Base-by-base conservation (phyloP, 2,888 invertebrate genomes). In the Bruchidius siliquastri region DNA sequence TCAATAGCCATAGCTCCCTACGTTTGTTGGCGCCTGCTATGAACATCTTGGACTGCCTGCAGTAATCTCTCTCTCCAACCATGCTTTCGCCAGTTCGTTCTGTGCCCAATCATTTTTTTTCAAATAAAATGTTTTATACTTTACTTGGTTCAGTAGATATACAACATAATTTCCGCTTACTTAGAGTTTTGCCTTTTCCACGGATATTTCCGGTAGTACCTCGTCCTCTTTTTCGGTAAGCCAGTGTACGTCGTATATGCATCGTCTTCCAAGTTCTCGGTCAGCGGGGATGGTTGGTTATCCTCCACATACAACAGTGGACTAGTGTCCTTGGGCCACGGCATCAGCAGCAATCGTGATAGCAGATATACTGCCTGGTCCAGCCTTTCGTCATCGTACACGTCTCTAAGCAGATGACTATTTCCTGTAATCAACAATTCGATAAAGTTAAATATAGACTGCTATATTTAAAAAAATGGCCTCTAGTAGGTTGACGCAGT, bases 181-280 rank as follows among this genome's bases (percentile, higher is more conserved):
- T 80, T 78, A 21, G 74, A 70, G 72, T 89, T 90, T 81, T 91
- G 90, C 71, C 91, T 87, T 81, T 91, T 91, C 90, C 90, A 90
- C 22, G 91, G 90, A 84, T 90, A 91, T 77, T 89, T 88, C 76
- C 90, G 87, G 82, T 90, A 90, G 80, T 90, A 49, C 74, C 90
- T 88, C 20, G 89, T 88, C 76, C 90, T 86, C 78, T 91, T 91
- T 21, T 75, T 77, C 30, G 82, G 82, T 21, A 76, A 72, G 0
- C 77, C 73, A 71, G 74, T 72, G n/a, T 76, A 0, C n/a, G 18
- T 21, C 26, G 2, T 32, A 4, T 70, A 73, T 1, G 8, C 20
- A 26, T 26, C 26, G 22, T 72, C 22, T 68, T 71, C 18, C 20
- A 68, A 3, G 20, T 72, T 67, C 18, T 71, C 22, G 18, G 71